Evolutionary conservation across 2,888 invertebrate genomes (phyloP).

Genomic region (Rhagium mordax): DNA sequence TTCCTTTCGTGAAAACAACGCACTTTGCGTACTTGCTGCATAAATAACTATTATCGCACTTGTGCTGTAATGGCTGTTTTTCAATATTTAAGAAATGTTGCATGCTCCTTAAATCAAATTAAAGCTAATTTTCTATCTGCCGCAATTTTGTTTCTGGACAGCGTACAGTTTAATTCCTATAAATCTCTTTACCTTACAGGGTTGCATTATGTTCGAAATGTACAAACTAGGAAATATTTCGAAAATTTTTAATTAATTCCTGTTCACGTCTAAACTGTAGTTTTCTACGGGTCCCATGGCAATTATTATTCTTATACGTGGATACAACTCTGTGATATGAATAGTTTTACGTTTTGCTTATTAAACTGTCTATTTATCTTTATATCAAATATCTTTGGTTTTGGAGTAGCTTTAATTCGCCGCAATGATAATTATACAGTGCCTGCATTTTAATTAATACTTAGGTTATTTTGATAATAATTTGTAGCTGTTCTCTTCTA

Average conservation of each 20-base stretch:
- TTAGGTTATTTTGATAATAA: conserved; percentile 1
- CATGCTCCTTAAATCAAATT: too few relatives aligned
- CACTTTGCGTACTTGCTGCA: too few relatives aligned
- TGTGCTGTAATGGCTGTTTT: too few relatives aligned
- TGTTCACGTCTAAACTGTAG: background rate
- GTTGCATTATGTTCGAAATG: too few relatives aligned
- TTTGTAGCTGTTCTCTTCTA: conserved; percentile 4
- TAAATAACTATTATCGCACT: too few relatives aligned
- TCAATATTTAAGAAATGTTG: too few relatives aligned
- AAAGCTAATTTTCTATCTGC: too few relatives aligned
- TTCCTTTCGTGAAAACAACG: too few relatives aligned
- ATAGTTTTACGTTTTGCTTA: background rate
- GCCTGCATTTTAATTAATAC: background rate
- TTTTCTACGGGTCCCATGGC: background rate
- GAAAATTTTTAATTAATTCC: background rate
- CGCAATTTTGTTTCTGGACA: too few relatives aligned
- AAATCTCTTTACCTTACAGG: too few relatives aligned
- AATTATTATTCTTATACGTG: background rate
- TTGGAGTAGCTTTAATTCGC: background rate
- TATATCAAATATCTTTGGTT: background rate
- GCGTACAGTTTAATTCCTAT: too few relatives aligned
- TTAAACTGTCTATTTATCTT: background rate
- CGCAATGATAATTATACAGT: conserved; percentile 1
- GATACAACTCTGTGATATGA: background rate
- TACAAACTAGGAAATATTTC: background rate